phyloP scores from a whole-genome alignment of 2,113 vertebrate genomes.

The Catharus bicknelli region DNA sequence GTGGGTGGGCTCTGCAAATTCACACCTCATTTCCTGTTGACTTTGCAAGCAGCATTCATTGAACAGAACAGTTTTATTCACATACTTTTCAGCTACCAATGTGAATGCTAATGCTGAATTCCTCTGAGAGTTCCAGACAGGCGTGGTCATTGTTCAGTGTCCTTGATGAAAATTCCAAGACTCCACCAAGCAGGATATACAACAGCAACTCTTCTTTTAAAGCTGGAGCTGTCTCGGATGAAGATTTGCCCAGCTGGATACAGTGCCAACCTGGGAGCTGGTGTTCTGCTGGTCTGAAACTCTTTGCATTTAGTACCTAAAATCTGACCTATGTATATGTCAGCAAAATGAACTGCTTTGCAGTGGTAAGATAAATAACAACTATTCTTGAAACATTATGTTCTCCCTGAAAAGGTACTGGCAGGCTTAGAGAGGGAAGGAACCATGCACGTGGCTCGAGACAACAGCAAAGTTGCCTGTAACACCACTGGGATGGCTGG shows the following conservation, averaged over 20 bases:
- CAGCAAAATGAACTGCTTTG: neutral
- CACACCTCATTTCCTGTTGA: neutral
- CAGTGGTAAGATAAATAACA: neutral
- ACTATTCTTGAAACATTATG: neutral
- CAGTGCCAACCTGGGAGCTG: neutral
- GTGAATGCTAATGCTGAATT: neutral
- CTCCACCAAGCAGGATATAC: neutral
- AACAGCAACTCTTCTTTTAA: neutral
- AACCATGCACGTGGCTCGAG: neutral
- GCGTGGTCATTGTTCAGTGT: neutral
- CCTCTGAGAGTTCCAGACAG: neutral
- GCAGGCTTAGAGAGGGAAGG: neutral
- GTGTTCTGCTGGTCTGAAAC: neutral
- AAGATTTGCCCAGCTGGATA: neutral
- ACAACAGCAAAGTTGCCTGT: neutral
- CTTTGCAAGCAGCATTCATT: neutral
- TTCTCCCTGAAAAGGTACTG: neutral
- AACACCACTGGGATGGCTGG: rapidly evolving
- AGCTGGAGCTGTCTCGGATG: neutral
- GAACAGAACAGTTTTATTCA: neutral
- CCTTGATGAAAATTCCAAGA: neutral
- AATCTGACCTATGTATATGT: neutral
- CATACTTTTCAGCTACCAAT: neutral
- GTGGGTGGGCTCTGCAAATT: neutral
- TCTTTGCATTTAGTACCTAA: neutral